A percentile compares a stretch with the other conserved stretches of the same genome.
Evolutionary conservation across 1,140 invertebrate genomes (phyloP).

Genomic region (Lepidostoma basale): DNA sequence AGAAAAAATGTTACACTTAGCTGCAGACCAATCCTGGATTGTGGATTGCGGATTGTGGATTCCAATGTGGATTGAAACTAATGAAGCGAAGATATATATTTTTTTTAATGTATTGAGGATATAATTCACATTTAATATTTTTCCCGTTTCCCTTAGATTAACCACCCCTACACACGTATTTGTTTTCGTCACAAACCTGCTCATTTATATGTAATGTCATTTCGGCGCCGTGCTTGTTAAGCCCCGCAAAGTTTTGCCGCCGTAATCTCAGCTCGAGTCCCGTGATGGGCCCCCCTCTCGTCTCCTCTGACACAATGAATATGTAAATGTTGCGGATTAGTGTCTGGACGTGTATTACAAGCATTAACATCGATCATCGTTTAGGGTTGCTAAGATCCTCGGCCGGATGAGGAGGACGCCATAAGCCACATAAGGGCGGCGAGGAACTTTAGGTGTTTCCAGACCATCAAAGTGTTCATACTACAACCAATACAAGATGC

Average conservation of each 20-base stretch:
- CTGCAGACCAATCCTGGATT: too few relatives aligned
- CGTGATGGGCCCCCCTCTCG: conserved; percentile 27
- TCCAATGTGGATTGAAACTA: too few relatives aligned
- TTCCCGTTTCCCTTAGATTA: background rate
- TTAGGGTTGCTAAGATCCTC: conserved; percentile 37
- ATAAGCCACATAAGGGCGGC: conserved; percentile 6
- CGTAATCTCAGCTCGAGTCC: conserved; percentile 37
- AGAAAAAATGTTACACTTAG: too few relatives aligned
- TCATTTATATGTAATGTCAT: conserved; percentile 42
- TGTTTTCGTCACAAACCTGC: conserved; percentile 20
- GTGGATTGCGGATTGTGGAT: too few relatives aligned
- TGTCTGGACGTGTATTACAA: conserved; percentile 47
- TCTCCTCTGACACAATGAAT: conserved; percentile 45
- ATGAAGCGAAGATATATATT: too few relatives aligned
- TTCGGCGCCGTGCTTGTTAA: conserved; percentile 22
- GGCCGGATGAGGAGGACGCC: conserved; percentile 12
- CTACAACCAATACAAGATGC: too few relatives aligned
- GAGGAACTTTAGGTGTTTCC: too few relatives aligned
- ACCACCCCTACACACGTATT: background rate
- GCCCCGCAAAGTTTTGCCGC: conserved; percentile 21
- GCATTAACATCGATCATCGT: conserved; percentile 48
- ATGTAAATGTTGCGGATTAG: conserved; percentile 47
- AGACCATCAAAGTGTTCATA: too few relatives aligned
- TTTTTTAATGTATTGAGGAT: too few relatives aligned
- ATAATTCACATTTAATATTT: background rate